Evolutionary conservation across 2,113 vertebrate species (phyloP), one percentile per base, ranked within the genome.

Genomic region (Reinhardtius hippoglossoides): DNA sequence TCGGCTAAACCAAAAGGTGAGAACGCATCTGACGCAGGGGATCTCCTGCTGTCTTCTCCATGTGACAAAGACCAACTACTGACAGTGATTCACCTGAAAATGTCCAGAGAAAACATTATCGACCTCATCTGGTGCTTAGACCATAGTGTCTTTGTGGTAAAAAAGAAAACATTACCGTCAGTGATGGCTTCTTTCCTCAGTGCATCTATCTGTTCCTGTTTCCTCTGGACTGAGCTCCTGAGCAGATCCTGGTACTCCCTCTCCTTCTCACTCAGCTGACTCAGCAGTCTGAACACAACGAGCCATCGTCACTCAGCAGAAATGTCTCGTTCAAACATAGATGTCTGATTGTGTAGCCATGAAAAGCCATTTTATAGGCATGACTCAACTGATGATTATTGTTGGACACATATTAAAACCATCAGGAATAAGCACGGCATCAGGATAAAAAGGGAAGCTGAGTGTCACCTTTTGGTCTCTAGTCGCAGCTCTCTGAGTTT

Each of bases 191-290:
- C 18, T 44, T 71, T 76, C 66, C 46, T 88, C 66, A 88, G 31
- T 5, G 44, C 8, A 0, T 94, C 78, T 23, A 95, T 93, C 67
- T 89, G 88, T 2, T 74, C 23, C n/a, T 92, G 79, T 58, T 88
- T 75, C 4, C 55, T 71, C 76, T 69, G 76, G 14, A 97, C 74
- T 0, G 71, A 87, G 21, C 16, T 87, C 14, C 67, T 94, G 65
- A 95, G 82, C 26, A 97, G 92, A 50, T 83, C 78, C 74, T 96
- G 96, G 89, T 92, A 96, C 75, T 97, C 94, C 1, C 55, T 84
- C 83, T 98, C 96, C 83, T 95, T 98, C 81, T 95, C 91, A 0
- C 73, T 93, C 85, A 98, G 92, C 79, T 94, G 84, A 67, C 74
- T 91, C 54, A 96, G 93, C 57, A 98, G 92, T 80, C 97, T 98